Conservation (phyloP, 2,113 vertebrate species). For the Tamias sibiricus region DNA sequence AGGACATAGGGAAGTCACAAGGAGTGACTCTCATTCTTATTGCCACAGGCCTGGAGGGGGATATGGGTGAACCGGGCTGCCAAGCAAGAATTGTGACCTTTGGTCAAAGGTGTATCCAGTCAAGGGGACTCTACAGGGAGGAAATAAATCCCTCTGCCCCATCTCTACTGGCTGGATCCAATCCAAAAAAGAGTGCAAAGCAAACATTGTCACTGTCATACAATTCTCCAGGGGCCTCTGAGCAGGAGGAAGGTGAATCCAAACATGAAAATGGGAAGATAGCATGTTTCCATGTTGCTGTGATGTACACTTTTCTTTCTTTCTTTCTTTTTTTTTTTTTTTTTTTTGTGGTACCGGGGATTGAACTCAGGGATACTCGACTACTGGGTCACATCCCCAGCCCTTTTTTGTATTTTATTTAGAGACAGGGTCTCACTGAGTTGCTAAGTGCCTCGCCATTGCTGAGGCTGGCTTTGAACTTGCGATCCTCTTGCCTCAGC, state of each 20-base stretch:
- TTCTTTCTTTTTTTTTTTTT: neutral
- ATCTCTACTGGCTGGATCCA: neutral
- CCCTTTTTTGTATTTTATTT: too few species aligned
- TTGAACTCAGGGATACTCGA: too few species aligned
- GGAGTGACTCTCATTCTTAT: neutral
- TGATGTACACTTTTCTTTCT: neutral
- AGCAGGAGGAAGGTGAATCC: neutral
- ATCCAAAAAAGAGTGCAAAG: neutral
- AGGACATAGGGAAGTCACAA: neutral
- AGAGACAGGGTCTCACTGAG: too few species aligned
- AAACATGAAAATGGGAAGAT: neutral
- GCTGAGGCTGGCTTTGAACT: too few species aligned
- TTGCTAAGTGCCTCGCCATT: too few species aligned
- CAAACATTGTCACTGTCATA: accelerated
- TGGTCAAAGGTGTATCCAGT: neutral
- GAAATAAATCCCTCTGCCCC: neutral
- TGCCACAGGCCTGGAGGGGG: neutral
- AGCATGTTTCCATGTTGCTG: neutral
- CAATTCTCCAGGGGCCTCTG: neutral
- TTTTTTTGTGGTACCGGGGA: too few species aligned
- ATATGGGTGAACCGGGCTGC: neutral
- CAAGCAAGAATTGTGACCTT: neutral
- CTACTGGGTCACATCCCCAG: too few species aligned
- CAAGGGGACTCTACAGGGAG: neutral
- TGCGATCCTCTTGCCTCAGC: too few species aligned